Evolutionary conservation across 1,140 invertebrate genomes (phyloP).

Genomic region (Proales similis): DNA sequence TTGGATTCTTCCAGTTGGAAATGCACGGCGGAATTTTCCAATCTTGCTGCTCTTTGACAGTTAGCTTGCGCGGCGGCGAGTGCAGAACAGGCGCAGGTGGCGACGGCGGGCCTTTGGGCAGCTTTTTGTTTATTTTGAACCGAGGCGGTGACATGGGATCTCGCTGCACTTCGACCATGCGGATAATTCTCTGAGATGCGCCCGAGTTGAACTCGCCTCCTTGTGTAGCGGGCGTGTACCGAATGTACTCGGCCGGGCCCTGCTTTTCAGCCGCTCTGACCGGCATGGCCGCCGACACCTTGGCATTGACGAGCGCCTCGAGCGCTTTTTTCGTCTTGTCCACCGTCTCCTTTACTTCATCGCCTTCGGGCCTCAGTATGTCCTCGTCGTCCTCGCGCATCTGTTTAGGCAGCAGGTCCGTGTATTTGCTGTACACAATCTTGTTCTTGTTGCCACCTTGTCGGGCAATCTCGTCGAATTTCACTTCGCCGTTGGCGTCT

Average conservation of each 20-base stretch:
- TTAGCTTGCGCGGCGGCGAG: constrained; percentile 91
- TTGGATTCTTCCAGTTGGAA: constrained; percentile 98
- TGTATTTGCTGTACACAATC: constrained; percentile 90
- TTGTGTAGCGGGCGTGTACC: constrained; percentile 83
- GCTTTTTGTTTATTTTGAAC: constrained; percentile 71
- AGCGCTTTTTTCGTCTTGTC: constrained; percentile 51
- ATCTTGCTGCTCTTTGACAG: constrained; percentile 95
- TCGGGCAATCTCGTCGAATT: constrained; percentile 88
- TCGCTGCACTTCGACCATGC: constrained; percentile 86
- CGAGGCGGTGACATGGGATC: constrained; percentile 98
- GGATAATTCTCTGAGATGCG: constrained; percentile 91
- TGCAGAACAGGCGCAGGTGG: constrained; percentile 94
- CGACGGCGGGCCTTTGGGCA: constrained; percentile 91
- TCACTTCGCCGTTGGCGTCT: constrained; percentile 77
- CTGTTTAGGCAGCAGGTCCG: constrained; percentile 85
- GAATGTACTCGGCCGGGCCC: constrained; percentile 85
- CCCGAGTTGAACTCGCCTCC: constrained; percentile 89
- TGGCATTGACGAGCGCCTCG: constrained; percentile 49
- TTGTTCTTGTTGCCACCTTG: constrained; percentile 85
- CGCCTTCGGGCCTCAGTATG: constrained; percentile 72
- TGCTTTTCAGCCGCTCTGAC: constrained; percentile 79
- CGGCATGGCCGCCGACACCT: constrained; percentile 76
- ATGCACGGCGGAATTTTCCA: constrained; percentile 99
- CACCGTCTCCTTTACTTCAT: constrained; percentile 57
- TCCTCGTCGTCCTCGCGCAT: constrained; percentile 78